Base-by-base conservation (phyloP, 1,140 invertebrate species). In the Drosophila orosa region DNA sequence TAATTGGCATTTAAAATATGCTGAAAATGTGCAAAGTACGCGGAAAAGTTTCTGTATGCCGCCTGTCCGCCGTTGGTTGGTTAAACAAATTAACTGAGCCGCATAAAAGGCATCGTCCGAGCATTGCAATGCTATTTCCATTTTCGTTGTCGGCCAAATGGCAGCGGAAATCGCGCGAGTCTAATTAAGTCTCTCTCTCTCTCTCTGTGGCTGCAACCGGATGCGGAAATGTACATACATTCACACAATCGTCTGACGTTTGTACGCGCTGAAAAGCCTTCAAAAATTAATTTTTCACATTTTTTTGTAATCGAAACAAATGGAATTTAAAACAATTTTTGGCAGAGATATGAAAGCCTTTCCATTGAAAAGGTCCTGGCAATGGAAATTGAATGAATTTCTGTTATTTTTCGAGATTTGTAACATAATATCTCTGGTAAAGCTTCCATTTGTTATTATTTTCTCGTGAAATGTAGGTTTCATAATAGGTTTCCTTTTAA, bases 1-100 rank as follows among this genome's bases (percentile, higher is more conserved):
- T 87, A 87, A 87, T 89, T 87, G 84, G 66, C 72, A 89, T 87
- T 87, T 83, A 77, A 87, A 82, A 87, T 89, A 84, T 89, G 83
- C 84, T 87, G 83, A 89, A 87, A 83, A 87, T 79, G 75, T 68
- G 60, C 76, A 87, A 86, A 82, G 78, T 87, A 19, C 37, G 31
- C 45, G 13, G 17, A 59, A 69, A 61, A 44, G 24, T 48, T 22
- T 37, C 65, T 27, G 44, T 50, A 52, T 7, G 37, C 22, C 25
- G 56, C 40, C 24, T 15, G 24, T 44, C 27, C 31, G 57, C 10
- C 22, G 19, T 35, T 37, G 67, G 65, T 71, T 63, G 78, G 60
- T 80, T 76, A 76, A 81, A 82, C 79, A 86, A 86, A 81, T 86
- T 75, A 86, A 83, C 83, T 69, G 79, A 40, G 45, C 42, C 56